phyloP scores from a whole-genome alignment of 2,113 vertebrate species.

The Cepphus grylle region DNA sequence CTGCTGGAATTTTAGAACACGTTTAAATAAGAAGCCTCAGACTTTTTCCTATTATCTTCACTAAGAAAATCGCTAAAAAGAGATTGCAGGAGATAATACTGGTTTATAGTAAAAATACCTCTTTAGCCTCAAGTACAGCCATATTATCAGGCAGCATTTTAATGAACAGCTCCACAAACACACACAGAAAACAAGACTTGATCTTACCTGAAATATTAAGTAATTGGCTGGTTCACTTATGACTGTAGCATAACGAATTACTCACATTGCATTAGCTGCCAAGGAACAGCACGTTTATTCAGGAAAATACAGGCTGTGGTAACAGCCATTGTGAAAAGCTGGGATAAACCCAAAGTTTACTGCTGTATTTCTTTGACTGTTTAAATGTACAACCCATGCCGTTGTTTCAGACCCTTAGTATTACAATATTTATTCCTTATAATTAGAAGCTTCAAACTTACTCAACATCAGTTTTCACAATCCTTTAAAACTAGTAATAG shows the following conservation, averaged over 20 bases:
- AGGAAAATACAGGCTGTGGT: background rate
- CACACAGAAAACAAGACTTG: background rate
- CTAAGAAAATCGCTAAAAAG: background rate
- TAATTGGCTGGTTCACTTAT: background rate
- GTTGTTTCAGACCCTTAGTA: background rate
- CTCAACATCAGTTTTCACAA: background rate
- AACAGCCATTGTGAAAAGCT: background rate
- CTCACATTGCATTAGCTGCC: background rate
- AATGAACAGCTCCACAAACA: background rate
- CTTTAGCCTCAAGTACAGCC: background rate
- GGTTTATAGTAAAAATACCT: background rate
- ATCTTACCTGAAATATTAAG: background rate
- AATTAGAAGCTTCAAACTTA: background rate
- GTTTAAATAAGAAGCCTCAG: background rate
- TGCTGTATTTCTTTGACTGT: background rate
- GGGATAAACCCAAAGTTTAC: background rate
- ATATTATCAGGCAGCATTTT: background rate
- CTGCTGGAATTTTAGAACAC: background rate
- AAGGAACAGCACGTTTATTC: background rate
- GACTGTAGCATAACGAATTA: background rate
- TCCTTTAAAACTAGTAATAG: constrained; percentile 13
- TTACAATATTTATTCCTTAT: background rate
- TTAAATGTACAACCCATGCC: background rate
- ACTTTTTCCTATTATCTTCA: background rate
- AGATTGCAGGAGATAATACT: background rate